Base-by-base conservation (phyloP, 2,113 vertebrate genomes). In the Anoura caudifer region DNA sequence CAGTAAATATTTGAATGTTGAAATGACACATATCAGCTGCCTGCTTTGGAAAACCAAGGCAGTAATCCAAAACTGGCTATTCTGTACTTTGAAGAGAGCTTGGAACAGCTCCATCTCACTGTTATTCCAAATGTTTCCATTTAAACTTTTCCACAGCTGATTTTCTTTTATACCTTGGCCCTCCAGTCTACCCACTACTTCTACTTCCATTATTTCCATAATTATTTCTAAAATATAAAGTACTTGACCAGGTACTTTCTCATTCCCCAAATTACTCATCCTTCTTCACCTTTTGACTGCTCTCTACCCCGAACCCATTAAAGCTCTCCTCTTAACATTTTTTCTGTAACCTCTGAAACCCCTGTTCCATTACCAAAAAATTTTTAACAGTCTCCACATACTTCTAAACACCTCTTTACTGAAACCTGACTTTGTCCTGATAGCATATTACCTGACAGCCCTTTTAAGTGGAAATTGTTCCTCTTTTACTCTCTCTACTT, bases 141-240 rank as follows among this genome's bases (percentile, higher is more conserved):
- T 79, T 93, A 54, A 94, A 76, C 28, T 73, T 81, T 87, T 86
- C 38, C 14, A 7, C 6, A 59, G 38, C 24, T 92, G 31, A 15
- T 65, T 87, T 24, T 81, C 28, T 63, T 4, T 47, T 87, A 36
- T 89, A 36, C 13, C n/a, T 67, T 80, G 70, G 50, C 15, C 56
- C 65, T 91, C 43, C 5, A 61, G 70, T 59, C 45, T 79, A 10
- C 54, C 43, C 93, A 47, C 28, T 52, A 41, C 63, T 80, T 85
- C 36, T 56, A n/a, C 47, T 93, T 70, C 31, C 12, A 61, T 82
- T 92, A 54, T 83, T 84, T 81, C 47, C 45, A 45, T 81, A 75
- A 85, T 76, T 95, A 56, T 45, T 86, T 92, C 33, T 59, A 91
- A 93, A 95, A n/a, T 84, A 38, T 28, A 61, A 67, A 79, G 31